phyloP scores from a whole-genome alignment of 1,140 invertebrate genomes.

The Ceratina calcarata region DNA sequence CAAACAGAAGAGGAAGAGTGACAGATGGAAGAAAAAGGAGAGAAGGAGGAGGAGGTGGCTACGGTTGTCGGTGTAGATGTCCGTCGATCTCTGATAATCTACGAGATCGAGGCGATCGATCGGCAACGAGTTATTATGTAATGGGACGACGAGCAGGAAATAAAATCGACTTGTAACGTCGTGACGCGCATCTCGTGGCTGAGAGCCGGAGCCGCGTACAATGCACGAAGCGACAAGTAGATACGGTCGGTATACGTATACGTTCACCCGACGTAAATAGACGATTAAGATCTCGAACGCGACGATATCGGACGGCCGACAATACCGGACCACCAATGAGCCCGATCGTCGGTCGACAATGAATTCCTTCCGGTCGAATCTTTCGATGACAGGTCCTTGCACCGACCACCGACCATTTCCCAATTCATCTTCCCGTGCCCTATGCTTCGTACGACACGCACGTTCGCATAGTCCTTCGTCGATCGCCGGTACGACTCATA shows the following conservation, averaged over 20 bases:
- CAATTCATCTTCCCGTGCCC: not conserved
- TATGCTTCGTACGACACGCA: not conserved
- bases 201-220: constrained; percentile 42
- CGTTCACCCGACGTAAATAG: constrained; percentile 65
- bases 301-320: constrained; percentile 17
- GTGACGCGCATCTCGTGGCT: constrained; percentile 48
- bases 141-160: constrained; percentile 60
- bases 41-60: constrained; percentile 16
- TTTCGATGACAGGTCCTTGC: constrained; percentile 19
- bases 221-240: constrained; percentile 59
- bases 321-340: constrained; percentile 64
- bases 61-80: constrained; percentile 64
- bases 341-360: constrained; percentile 24
- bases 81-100: constrained; percentile 64
- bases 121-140: constrained; percentile 63
- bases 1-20: constrained; percentile 6
- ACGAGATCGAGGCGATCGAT: constrained; percentile 43
- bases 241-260: constrained; percentile 42
- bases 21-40: not conserved
- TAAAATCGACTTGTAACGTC: constrained; percentile 66
- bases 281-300: constrained; percentile 66
- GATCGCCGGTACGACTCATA: no score
- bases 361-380: constrained; percentile 38
- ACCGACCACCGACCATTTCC: not conserved
- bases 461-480: no score